Conservation (phyloP, 2,113 vertebrate genomes). For the Chaenogobius annularis region DNA sequence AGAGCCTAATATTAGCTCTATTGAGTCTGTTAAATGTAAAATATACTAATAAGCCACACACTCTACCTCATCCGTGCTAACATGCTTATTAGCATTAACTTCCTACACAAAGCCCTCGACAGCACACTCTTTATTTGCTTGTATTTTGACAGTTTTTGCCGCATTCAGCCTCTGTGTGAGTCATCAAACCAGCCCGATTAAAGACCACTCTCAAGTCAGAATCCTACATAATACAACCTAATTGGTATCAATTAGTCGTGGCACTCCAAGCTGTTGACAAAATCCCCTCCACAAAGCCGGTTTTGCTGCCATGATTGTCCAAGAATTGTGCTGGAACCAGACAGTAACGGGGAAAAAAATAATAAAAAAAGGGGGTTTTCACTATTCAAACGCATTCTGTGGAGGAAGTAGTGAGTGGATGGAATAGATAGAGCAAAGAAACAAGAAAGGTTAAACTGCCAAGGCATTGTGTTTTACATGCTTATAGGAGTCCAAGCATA, state of each 20-base stretch:
- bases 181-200: constrained; percentile 53
- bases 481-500: background rate
- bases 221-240: constrained; percentile 59
- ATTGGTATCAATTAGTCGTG: constrained; percentile 63
- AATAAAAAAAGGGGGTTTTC: background rate
- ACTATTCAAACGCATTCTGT: background rate
- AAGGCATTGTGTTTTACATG: constrained; percentile 14
- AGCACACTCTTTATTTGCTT: constrained; percentile 36
- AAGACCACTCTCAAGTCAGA: constrained; percentile 60
- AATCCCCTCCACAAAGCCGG: constrained; percentile 44
- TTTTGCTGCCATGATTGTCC: constrained; percentile 32
- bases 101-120: constrained; percentile 22
- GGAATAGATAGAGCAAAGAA: background rate
- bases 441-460: constrained; percentile 43
- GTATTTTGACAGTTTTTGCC: constrained; percentile 48
- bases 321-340: background rate
- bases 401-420: constrained; percentile 16
- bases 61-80: constrained; percentile 4
- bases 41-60: background rate
- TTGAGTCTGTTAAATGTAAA: constrained; percentile 4
- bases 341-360: background rate
- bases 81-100: constrained; percentile 31
- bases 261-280: constrained; percentile 49
- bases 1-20: background rate
- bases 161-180: constrained; percentile 37